These are phyloP conservation scores for Limnephilus marmoratus DNA, from an alignment of 2,888 invertebrate genomes.

Conservation along the genomic window DNA sequence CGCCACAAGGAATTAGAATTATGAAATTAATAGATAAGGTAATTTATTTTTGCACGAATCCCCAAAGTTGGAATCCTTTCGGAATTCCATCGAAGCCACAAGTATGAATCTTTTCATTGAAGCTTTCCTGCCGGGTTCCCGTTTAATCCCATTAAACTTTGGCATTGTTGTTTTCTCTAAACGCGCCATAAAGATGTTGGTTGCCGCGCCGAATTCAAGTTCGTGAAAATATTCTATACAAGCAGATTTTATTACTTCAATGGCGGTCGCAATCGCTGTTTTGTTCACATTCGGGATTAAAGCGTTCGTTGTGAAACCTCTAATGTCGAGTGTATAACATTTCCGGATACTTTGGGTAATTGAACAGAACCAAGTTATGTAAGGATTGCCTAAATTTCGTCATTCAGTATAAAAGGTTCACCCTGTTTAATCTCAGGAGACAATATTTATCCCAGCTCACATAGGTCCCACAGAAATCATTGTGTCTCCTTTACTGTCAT, in stretches of 20 bases:
- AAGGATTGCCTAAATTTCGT: background rate
- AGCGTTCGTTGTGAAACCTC: background rate
- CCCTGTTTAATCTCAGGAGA: too few species aligned
- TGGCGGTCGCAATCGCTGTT: constrained; percentile 9
- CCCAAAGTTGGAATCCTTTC: background rate
- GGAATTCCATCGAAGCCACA: background rate
- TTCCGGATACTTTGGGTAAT: background rate
- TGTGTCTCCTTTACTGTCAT: too few species aligned
- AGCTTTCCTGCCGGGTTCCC: background rate
- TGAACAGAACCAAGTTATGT: background rate
- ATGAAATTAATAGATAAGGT: background rate
- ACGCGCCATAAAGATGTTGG: background rate
- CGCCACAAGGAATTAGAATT: background rate
- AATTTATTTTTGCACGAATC: background rate
- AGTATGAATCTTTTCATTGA: background rate
- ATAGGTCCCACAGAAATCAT: too few species aligned
- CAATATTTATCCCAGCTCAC: too few species aligned
- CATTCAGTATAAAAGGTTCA: background rate
- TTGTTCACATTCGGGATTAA: constrained; percentile 19
- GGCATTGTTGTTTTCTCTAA: background rate
- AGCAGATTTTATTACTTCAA: background rate
- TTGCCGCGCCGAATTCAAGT: background rate
- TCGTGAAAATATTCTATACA: constrained; percentile 7
- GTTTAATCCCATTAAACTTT: background rate
- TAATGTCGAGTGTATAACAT: background rate